These are phyloP conservation scores for Coenonympha glycerion DNA, from an alignment of 2,888 invertebrate species.

Conservation along the genomic window DNA sequence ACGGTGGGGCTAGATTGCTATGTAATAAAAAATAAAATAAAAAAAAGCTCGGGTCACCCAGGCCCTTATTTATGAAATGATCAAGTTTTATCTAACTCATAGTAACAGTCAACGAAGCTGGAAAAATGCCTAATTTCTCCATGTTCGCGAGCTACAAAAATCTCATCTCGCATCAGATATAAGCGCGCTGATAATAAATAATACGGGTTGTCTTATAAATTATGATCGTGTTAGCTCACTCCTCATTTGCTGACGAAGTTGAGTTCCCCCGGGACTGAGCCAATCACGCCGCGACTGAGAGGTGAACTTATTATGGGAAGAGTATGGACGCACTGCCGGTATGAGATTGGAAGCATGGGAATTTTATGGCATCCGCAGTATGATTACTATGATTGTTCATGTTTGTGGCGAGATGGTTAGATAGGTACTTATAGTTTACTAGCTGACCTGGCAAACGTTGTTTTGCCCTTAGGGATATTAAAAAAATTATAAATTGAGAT, in stretches of 20 bases:
- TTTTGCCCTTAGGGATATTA: too few species aligned
- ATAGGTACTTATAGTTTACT: too few species aligned
- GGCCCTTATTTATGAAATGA: too few species aligned
- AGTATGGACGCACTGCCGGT: slow-evolving; percentile 26
- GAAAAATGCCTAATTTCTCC: background rate
- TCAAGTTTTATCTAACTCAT: too few species aligned
- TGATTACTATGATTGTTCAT: background rate
- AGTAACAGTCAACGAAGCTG: background rate
- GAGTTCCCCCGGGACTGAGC: slow-evolving; percentile 56
- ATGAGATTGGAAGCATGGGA: slow-evolving; percentile 10
- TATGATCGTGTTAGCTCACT: slow-evolving; percentile 71
- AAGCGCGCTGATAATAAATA: slow-evolving; percentile 64
- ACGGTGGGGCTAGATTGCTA: too few species aligned
- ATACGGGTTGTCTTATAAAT: slow-evolving; percentile 69
- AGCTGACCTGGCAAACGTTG: too few species aligned
- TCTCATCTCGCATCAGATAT: slow-evolving; percentile 36
- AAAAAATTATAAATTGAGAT: too few species aligned
- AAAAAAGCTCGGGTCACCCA: too few species aligned
- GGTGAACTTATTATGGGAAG: slow-evolving; percentile 70
- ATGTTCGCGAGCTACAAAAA: slow-evolving; percentile 11
- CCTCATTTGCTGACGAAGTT: slow-evolving; percentile 77
- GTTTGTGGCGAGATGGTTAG: too few species aligned
- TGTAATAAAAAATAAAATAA: too few species aligned
- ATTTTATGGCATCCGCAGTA: background rate
- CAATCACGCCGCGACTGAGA: slow-evolving; percentile 64